Evolutionary conservation across 2,113 vertebrate genomes (phyloP), one percentile per base, ranked within the genome.

Genomic region (Forbesichthys papilliferus): DNA sequence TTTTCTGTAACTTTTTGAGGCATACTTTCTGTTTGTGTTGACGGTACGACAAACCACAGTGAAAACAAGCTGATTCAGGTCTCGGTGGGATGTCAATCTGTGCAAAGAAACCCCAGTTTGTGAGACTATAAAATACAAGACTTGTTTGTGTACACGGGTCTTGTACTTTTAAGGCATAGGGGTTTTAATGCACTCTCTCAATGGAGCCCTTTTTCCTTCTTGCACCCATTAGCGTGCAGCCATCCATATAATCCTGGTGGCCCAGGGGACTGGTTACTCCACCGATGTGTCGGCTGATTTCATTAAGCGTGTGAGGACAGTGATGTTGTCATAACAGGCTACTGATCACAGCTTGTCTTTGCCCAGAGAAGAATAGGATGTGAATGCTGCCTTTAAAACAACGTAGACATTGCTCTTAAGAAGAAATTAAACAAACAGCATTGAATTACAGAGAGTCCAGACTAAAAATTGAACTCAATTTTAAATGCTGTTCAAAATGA

Each of bases 41-140:
- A 42, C 36, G 7, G 36, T 5, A 7, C 36, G 36, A 42, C 36
- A 42, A 42, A 42, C 51, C 69, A 80, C 83, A 78, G 73, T 88
- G 84, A 86, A 68, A 79, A 77, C 66, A 64, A 72, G 74, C 78
- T 84, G 75, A 73, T 74, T 57, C 73, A 77, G 65, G 48, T 64
- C 79, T 73, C 72, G 42, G 51, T 85, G 77, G 49, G 61, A 69
- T 80, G 75, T 61, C 67, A 88, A 76, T 66, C 76, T 3, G 34
- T 52, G 75, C 63, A 73, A 1, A 27, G 63, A 66, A 80, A 79
- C 68, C 75, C 76, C 81, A 62, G 83, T 84, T 74, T 79, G 69
- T 81, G 77, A 83, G 66, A 77, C 79, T 79, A 61, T 36, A 64
- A 66, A 74, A 80, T 71, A 61, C 79, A 71, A 55, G 57, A 79